Evolutionary conservation across 2,888 invertebrate species (phyloP).

Genomic region (Conops quadrifasciatus): DNA sequence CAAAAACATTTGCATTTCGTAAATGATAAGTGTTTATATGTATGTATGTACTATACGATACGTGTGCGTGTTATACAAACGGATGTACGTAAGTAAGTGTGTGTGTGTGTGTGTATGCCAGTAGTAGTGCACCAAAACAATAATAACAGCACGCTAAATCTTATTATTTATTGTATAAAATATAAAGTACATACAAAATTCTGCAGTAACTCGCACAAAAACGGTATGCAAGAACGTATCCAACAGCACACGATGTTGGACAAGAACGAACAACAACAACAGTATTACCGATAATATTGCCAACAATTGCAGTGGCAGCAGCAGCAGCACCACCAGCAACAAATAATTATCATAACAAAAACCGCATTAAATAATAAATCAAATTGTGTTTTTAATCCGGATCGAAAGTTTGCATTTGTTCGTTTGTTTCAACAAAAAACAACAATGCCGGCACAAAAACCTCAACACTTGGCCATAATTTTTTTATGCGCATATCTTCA

Average conservation of each 20-base stretch:
- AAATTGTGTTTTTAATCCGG: conserved; percentile 30
- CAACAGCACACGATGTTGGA: background rate
- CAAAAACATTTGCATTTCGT: background rate
- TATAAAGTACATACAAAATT: background rate
- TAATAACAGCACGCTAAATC: background rate
- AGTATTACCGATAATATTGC: background rate
- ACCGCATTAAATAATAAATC: conserved; percentile 44
- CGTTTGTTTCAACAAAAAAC: background rate
- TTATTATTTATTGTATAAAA: background rate
- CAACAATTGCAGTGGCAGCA: conserved; percentile 4
- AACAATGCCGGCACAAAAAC: background rate
- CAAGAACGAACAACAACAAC: background rate
- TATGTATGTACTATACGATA: too few relatives aligned
- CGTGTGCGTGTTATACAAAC: too few relatives aligned
- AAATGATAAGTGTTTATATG: background rate
- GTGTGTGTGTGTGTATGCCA: background rate
- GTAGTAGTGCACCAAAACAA: background rate
- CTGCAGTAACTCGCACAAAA: background rate
- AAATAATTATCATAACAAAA: conserved; percentile 17
- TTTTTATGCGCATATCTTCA: too few relatives aligned
- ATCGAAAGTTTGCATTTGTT: background rate
- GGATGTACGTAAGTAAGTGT: too few relatives aligned
- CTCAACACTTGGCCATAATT: too few relatives aligned
- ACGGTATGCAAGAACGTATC: background rate
- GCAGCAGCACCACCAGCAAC: background rate